These are phyloP conservation scores for Nasonia longicornis DNA, from an alignment of 1,140 invertebrate species.

Conservation along the genomic window DNA sequence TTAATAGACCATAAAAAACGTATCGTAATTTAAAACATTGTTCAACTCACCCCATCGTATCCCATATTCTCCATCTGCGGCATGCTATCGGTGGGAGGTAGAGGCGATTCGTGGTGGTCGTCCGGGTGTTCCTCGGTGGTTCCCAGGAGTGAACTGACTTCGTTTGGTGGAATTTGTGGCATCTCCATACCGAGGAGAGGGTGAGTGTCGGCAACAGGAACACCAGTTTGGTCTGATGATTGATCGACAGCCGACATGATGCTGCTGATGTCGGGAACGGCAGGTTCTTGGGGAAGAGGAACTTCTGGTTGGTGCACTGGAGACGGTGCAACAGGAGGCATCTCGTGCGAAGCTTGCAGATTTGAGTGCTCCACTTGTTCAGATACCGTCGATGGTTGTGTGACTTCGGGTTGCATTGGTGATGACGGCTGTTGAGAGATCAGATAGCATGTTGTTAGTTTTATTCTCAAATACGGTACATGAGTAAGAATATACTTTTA, in stretches of 20 bases:
- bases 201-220: slow-evolving; percentile 51
- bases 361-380: slow-evolving; percentile 29
- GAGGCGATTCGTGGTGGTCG: slow-evolving; percentile 48
- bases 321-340: slow-evolving; percentile 52
- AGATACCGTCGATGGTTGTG: slow-evolving; percentile 17
- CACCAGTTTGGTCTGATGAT: slow-evolving; percentile 50
- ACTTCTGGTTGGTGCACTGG: slow-evolving; percentile 57
- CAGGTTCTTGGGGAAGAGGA: slow-evolving; percentile 57
- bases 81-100: slow-evolving; percentile 59
- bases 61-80: slow-evolving; percentile 78
- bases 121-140: slow-evolving; percentile 50
- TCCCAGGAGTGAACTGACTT: slow-evolving; percentile 59
- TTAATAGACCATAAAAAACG: slow-evolving; percentile 18
- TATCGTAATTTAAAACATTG: background rate
- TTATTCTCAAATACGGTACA: no score
- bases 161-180: slow-evolving; percentile 70
- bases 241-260: slow-evolving; percentile 57
- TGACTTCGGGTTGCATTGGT: slow-evolving; percentile 29
- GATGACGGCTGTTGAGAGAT: slow-evolving; percentile 30
- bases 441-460: no score
- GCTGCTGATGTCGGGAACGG: slow-evolving; percentile 60
- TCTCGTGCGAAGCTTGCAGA: slow-evolving; percentile 40
- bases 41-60: slow-evolving; percentile 70
- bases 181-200: slow-evolving; percentile 60
- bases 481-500: background rate